Conservation (phyloP, 2,113 vertebrate species). For the Dicrurus megarhynchus region DNA sequence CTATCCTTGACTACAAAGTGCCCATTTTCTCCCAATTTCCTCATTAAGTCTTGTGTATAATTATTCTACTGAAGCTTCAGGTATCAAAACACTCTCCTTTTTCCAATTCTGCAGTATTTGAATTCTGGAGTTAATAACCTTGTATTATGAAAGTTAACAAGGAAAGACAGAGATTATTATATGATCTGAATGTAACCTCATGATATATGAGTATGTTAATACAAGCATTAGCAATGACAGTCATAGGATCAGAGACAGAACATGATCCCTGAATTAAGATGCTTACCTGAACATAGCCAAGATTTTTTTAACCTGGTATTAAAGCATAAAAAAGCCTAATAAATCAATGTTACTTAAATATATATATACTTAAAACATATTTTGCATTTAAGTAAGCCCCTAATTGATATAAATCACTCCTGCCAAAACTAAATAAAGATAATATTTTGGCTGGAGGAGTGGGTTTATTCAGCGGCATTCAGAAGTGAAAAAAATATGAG, state of each 20-base stretch:
- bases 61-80: neutral
- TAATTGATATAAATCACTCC: neutral
- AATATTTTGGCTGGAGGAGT: neutral
- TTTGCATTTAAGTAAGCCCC: neutral
- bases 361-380: neutral
- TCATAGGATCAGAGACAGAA: neutral
- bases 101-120: neutral
- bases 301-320: neutral
- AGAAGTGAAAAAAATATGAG: neutral
- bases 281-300: neutral
- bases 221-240: neutral
- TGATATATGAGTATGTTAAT: neutral
- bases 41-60: neutral
- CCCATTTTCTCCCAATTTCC: neutral
- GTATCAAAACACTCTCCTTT: neutral
- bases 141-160: neutral
- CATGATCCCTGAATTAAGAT: neutral
- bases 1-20: neutral
- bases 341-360: neutral
- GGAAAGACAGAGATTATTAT: neutral
- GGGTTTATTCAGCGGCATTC: neutral
- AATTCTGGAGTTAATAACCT: neutral
- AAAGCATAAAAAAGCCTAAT: neutral
- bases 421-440: neutral
- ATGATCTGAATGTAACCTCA: neutral